A percentile compares a stretch with the other conserved stretches of the same genome.
phyloP scores from a whole-genome alignment of 2,113 vertebrate species.

The Miniopterus natalensis region DNA sequence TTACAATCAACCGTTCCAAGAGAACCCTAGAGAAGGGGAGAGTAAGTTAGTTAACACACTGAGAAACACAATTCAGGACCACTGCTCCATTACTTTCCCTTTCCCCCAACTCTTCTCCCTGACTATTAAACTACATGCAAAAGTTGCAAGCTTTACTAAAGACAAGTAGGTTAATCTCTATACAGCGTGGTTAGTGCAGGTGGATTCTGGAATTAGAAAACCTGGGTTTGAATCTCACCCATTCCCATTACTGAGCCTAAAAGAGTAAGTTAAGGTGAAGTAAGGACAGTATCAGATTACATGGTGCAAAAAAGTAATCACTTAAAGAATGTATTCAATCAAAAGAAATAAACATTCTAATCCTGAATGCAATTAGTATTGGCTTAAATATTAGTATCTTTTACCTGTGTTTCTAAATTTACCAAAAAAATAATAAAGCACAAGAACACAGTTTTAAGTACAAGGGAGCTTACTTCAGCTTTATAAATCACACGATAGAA shows the following conservation, averaged over 20 bases:
- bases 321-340: not conserved
- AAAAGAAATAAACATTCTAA: not conserved
- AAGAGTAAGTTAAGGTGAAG: not conserved
- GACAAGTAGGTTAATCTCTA: not conserved
- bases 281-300: not conserved
- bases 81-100: not conserved
- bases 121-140: not conserved
- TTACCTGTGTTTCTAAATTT: slow-evolving; percentile 20
- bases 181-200: not conserved
- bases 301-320: not conserved
- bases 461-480: not conserved
- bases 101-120: not conserved
- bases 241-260: not conserved
- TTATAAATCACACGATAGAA: not conserved
- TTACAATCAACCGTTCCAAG: slow-evolving; percentile 98
- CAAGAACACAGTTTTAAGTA: not conserved
- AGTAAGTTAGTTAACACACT: not conserved
- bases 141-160: not conserved
- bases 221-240: not conserved
- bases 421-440: not conserved
- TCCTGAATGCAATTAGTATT: not conserved
- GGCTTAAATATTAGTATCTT: not conserved
- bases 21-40: slow-evolving; percentile 91
- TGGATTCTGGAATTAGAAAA: not conserved
- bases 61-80: not conserved